phyloP scores from a whole-genome alignment of 2,113 vertebrate species.

The Xenopus borealis region DNA sequence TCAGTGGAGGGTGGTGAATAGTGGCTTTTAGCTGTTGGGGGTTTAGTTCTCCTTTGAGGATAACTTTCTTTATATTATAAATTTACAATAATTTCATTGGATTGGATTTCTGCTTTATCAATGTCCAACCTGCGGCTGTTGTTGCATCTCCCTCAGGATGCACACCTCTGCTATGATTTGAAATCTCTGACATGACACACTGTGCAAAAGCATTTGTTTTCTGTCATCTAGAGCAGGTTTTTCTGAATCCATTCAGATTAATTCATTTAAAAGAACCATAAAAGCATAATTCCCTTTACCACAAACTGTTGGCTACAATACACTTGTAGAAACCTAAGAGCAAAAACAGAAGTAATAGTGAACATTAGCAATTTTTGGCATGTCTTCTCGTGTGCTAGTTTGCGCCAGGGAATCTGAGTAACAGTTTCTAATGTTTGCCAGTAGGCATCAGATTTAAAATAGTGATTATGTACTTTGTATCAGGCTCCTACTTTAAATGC shows the following conservation, averaged over 20 bases:
- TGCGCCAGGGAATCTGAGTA: conserved; percentile 20
- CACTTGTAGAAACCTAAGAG: background rate
- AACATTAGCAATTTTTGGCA: conserved; percentile 25
- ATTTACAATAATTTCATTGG: too few relatives aligned
- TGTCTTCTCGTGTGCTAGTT: background rate
- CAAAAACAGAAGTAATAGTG: conserved; percentile 29
- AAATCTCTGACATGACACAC: too few relatives aligned
- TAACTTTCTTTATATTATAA: too few relatives aligned
- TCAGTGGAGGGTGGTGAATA: too few relatives aligned
- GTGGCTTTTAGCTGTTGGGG: too few relatives aligned
- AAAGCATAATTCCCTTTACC: background rate
- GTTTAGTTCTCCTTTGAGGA: too few relatives aligned
- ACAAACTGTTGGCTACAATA: conserved; percentile 9
- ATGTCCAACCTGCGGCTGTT: too few relatives aligned
- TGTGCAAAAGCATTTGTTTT: too few relatives aligned
- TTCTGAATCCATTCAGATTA: background rate
- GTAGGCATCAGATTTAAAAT: conserved; percentile 21
- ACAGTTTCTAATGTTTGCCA: conserved; percentile 11
- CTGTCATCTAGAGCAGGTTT: background rate
- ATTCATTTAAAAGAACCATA: background rate
- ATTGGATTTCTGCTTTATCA: too few relatives aligned
- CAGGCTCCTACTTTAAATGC: background rate
- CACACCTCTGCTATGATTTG: too few relatives aligned
- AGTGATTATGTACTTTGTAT: conserved; percentile 10
- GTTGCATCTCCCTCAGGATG: too few relatives aligned